Evolutionary conservation across 2,113 vertebrate genomes (phyloP).

Genomic region (Cephalophus harveyi): DNA sequence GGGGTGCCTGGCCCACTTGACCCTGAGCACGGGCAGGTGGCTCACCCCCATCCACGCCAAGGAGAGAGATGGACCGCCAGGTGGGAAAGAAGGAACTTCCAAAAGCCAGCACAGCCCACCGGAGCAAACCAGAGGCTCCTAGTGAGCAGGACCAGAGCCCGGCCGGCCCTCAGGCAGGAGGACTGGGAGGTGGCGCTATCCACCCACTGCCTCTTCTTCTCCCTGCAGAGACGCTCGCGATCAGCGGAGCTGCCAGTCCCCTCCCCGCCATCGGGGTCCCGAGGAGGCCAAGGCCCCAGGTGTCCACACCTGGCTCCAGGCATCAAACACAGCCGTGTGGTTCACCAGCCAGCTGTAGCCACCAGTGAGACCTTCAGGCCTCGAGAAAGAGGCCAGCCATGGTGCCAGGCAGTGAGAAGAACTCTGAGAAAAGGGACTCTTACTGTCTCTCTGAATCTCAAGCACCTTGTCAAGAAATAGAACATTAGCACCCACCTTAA

Average conservation of each 20-base stretch:
- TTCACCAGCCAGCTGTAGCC: neutral
- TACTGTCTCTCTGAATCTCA: neutral
- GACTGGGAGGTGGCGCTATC: neutral
- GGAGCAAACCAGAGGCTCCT: neutral
- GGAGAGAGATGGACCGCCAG: neutral
- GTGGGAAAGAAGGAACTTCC: neutral
- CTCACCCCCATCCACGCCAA: neutral
- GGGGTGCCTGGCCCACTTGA: neutral
- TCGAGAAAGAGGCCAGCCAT: neutral
- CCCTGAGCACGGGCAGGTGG: no score
- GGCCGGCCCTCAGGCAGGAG: no score
- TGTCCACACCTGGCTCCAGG: neutral
- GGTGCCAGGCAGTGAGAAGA: neutral
- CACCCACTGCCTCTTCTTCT: neutral
- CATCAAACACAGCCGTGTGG: neutral
- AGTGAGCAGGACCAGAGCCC: neutral
- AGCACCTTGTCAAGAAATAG: neutral
- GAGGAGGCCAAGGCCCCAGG: neutral
- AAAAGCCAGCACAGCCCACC: neutral
- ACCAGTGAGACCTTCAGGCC: neutral
- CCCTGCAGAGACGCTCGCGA: neutral
- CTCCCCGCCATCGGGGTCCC: rapidly evolving
- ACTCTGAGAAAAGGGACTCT: neutral
- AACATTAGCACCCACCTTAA: neutral
- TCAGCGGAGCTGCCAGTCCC: neutral